phyloP scores from a whole-genome alignment of 2,113 vertebrate species.

The Glaucidium brasilianum region DNA sequence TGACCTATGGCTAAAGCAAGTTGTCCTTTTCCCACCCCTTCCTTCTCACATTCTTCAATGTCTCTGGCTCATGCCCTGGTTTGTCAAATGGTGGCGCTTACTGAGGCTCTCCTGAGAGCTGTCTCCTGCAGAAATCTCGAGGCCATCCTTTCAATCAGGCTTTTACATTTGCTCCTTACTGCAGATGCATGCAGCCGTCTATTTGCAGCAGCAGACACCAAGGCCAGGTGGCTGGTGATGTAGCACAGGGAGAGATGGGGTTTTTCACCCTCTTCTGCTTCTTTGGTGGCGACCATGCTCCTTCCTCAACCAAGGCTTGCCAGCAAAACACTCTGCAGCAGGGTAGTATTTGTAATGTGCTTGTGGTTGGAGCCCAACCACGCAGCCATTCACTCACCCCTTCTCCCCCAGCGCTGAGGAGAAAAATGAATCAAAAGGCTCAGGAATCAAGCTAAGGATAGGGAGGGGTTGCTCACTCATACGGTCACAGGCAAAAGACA shows the following conservation, averaged over 20 bases:
- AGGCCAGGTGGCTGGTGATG: background rate
- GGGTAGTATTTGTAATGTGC: background rate
- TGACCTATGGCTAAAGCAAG: background rate
- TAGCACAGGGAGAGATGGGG: background rate
- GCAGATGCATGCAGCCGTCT: background rate
- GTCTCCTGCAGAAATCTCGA: background rate
- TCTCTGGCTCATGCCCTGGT: background rate
- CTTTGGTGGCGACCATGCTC: background rate
- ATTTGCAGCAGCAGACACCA: background rate
- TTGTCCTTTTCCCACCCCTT: background rate
- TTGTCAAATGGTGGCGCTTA: accelerated
- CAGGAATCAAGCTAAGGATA: no score
- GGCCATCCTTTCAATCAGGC: background rate
- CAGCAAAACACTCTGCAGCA: background rate
- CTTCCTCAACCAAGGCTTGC: background rate
- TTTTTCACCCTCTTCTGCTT: background rate
- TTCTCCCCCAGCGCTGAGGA: no score
- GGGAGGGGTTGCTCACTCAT: no score
- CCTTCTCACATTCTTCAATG: background rate
- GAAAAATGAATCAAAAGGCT: no score
- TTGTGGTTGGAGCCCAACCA: no score
- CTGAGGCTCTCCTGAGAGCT: background rate
- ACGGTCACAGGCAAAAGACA: no score
- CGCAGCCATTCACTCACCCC: no score
- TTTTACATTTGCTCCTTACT: background rate